phyloP scores from a whole-genome alignment of 2,113 vertebrate genomes.

The Misgurnus anguillicaudatus region DNA sequence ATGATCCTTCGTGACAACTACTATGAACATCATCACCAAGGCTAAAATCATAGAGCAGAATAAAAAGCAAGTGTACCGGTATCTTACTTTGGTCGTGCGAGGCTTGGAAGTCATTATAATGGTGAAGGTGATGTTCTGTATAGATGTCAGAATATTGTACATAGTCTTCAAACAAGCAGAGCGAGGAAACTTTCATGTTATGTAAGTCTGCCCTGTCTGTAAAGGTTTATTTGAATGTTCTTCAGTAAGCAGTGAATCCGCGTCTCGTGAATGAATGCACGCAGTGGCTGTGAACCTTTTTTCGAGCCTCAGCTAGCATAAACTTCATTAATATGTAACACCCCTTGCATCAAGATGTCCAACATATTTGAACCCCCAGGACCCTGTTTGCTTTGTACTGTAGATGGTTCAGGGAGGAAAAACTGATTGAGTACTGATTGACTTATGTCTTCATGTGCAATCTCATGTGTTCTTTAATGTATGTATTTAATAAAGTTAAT shows the following conservation, averaged over 20 bases:
- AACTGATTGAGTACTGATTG: neutral
- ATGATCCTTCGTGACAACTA: slow-evolving; percentile 10
- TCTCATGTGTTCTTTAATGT: no score
- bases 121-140: neutral
- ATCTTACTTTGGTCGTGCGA: neutral
- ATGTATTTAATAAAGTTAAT: no score
- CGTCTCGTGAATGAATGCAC: neutral
- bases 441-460: no score
- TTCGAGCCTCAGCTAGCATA: neutral
- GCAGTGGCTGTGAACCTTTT: neutral
- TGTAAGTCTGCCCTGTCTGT: slow-evolving; percentile 4
- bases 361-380: slow-evolving; percentile 11
- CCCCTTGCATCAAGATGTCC: slow-evolving; percentile 26
- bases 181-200: neutral
- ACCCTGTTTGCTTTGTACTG: neutral
- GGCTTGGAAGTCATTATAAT: neutral
- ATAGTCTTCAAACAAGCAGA: neutral
- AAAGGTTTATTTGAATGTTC: neutral
- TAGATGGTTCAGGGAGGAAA: neutral
- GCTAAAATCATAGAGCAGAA: neutral
- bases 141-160: slow-evolving; percentile 10
- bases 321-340: slow-evolving; percentile 1
- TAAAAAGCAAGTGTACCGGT: neutral
- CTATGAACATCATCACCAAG: neutral
- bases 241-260: neutral